phyloP scores from a whole-genome alignment of 2,113 vertebrate genomes.

The Perca fluviatilis region DNA sequence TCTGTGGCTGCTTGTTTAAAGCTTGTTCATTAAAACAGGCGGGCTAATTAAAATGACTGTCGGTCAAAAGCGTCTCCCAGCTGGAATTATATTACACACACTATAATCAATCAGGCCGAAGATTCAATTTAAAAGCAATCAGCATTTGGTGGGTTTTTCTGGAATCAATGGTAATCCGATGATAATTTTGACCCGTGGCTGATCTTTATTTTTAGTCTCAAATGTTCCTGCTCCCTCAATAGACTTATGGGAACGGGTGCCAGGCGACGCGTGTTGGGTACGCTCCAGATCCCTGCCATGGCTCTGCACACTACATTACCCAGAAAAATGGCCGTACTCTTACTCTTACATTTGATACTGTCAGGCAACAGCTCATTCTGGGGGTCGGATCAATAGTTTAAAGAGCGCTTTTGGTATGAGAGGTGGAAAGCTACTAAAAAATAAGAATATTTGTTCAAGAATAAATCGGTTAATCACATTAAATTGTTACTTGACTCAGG shows the following conservation, averaged over 20 bases:
- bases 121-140: constrained; percentile 87
- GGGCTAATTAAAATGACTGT: constrained; percentile 80
- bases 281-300: constrained; percentile 33
- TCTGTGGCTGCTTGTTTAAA: constrained; percentile 35
- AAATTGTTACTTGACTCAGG: not conserved
- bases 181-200: constrained; percentile 79
- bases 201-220: constrained; percentile 66
- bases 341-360: constrained; percentile 82
- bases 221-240: constrained; percentile 34
- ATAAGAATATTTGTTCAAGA: not conserved
- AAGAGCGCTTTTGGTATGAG: constrained; percentile 81
- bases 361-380: constrained; percentile 75
- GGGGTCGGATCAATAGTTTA: constrained; percentile 87
- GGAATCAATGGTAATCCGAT: constrained; percentile 84
- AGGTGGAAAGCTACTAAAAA: not conserved
- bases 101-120: constrained; percentile 78
- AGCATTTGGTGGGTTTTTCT: constrained; percentile 72
- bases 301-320: constrained; percentile 46
- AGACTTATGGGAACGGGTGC: constrained; percentile 34
- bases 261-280: constrained; percentile 35
- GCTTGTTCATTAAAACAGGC: constrained; percentile 66
- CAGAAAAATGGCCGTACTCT: constrained; percentile 78
- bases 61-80: constrained; percentile 64
- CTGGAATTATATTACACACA: constrained; percentile 73
- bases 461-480: not conserved